A percentile compares a stretch with the other conserved stretches of the same genome.
phyloP scores from a whole-genome alignment of 2,113 vertebrate genomes.

The Leptobrachium leishanense region DNA sequence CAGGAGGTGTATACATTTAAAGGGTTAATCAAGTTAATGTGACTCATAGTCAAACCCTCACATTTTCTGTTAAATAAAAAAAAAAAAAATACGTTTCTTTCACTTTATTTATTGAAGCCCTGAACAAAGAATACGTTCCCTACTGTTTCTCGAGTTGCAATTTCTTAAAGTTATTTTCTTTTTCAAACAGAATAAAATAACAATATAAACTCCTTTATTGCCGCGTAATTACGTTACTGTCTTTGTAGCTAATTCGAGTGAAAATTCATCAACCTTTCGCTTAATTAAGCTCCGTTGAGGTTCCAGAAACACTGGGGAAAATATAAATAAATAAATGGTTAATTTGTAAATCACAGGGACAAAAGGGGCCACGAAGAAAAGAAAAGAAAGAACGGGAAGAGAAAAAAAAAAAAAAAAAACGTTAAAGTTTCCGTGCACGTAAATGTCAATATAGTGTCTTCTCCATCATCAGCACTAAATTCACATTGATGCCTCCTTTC shows the following conservation, averaged over 20 bases:
- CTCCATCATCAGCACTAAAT: conserved; percentile 99
- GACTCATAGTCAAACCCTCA: too few relatives aligned
- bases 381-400: conserved; percentile 66
- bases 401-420: conserved; percentile 56
- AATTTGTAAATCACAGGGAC: conserved; percentile 80
- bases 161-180: too few relatives aligned
- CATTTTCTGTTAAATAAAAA: too few relatives aligned
- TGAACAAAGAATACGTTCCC: too few relatives aligned
- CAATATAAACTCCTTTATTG: too few relatives aligned
- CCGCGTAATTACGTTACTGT: conserved; percentile 5
- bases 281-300: conserved; percentile 72
- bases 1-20: too few relatives aligned
- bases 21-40: too few relatives aligned
- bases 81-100: too few relatives aligned
- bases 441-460: conserved; percentile 86
- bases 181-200: too few relatives aligned
- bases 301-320: conserved; percentile 68
- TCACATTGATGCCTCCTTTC: conserved; percentile 99
- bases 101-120: too few relatives aligned
- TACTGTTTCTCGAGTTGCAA: too few relatives aligned
- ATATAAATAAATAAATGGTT: conserved; percentile 63
- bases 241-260: conserved; percentile 38
- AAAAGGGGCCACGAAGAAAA: conserved; percentile 60
- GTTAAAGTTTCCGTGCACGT: conserved; percentile 83
- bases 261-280: conserved; percentile 63